Conservation (phyloP, 2,113 vertebrate genomes). For the Ploceus nigricollis region DNA sequence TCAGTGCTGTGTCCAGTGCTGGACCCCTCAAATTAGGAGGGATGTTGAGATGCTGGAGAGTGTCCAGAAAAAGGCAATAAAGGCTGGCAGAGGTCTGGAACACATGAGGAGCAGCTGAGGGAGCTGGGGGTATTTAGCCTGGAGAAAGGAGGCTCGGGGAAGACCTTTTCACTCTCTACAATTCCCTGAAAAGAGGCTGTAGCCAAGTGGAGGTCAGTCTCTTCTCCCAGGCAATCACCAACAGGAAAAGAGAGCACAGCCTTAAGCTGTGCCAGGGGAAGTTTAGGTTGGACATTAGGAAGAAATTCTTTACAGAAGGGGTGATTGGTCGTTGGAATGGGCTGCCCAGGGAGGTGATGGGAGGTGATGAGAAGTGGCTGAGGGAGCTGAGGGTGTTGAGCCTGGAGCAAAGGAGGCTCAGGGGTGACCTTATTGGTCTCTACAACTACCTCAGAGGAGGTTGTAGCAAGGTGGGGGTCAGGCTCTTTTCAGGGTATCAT, state of each 20-base stretch:
- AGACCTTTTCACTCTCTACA: background rate
- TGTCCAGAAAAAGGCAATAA: background rate
- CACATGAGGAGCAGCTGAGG: background rate
- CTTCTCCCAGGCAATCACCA: background rate
- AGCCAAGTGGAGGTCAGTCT: too few relatives aligned
- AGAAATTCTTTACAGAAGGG: background rate
- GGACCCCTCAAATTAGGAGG: background rate
- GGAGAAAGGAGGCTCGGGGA: background rate
- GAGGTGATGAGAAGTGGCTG: background rate
- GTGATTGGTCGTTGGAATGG: background rate
- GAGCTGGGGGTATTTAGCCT: background rate
- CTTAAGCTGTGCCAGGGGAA: background rate
- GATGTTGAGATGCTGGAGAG: background rate
- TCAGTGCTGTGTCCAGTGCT: fast-evolving
- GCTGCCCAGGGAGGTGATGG: background rate
- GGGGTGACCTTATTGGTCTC: background rate
- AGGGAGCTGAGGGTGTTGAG: background rate
- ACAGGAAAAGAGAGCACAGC: background rate
- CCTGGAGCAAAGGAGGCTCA: background rate
- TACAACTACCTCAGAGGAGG: background rate
- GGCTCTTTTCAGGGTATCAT: background rate
- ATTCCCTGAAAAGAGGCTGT: background rate
- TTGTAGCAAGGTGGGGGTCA: background rate
- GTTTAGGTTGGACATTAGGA: background rate
- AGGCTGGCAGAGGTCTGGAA: background rate